A percentile compares a stretch with the other conserved stretches of the same genome.
Evolutionary conservation across 2,113 vertebrate species (phyloP).

Genomic region (Montifringilla adamsi): DNA sequence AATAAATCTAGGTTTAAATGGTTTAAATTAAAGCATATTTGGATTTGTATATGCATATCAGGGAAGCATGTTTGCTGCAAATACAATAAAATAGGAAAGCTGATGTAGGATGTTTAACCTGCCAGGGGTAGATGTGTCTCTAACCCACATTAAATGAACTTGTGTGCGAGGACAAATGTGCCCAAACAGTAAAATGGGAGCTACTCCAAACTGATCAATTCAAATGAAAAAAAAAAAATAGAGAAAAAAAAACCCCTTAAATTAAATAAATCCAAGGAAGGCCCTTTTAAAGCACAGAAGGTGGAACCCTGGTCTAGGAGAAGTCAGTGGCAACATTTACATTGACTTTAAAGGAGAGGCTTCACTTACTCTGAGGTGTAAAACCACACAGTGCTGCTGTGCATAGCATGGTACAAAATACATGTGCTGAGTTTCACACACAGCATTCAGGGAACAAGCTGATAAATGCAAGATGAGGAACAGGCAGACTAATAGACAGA

Average conservation of each 20-base stretch:
- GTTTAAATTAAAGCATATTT: not conserved
- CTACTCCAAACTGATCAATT: not conserved
- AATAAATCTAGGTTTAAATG: not conserved
- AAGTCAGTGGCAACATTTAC: not conserved
- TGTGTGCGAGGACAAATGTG: not conserved
- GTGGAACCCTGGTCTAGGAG: not conserved
- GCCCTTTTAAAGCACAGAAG: not conserved
- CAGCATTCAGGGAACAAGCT: not conserved
- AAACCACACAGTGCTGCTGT: not conserved
- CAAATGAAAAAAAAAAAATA: not conserved
- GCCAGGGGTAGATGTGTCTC: not conserved
- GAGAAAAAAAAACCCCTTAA: not conserved
- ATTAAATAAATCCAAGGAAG: not conserved
- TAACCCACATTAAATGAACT: not conserved
- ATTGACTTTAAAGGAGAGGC: not conserved
- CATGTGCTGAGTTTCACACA: constrained; percentile 10
- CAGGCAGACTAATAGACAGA: not conserved
- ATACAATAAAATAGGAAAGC: not conserved
- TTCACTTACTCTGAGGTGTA: fast-evolving
- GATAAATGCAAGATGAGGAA: not conserved
- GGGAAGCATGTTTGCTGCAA: not conserved
- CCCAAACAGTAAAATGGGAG: not conserved
- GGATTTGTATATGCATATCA: not conserved
- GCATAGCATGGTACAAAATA: fast-evolving
- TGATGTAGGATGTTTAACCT: not conserved